Evolutionary conservation across 2,797 vertebrate species (phyloP), one percentile per base, ranked within the genome.

Genomic region (Australoheros facetus): DNA sequence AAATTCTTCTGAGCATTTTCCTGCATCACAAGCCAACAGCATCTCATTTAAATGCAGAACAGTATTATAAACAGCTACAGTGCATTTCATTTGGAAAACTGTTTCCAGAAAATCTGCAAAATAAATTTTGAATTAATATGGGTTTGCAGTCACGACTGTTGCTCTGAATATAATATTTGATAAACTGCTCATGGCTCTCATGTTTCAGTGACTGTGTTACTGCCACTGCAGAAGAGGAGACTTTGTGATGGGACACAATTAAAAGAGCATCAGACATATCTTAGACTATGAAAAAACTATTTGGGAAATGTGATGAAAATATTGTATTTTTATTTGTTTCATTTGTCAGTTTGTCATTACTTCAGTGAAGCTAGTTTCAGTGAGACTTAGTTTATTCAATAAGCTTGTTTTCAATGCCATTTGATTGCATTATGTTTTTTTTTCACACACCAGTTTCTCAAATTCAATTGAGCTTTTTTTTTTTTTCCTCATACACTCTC

Each of bases 21-120:
- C 51, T 51, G 26, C 42, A 51, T 69, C 42, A 69, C 64, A 21
- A 58, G 39, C 39, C 39, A 32, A 48, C 37, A 48, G 57, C 26
- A 42, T 30, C 56, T 57, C 56, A 57, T 58, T 73, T 28, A 48
- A 58, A 57, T 73, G 28, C 71, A 48, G 26, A 45, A 57, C 56
- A 73, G 45, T 73, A 51, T 73, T 45, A 51, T 39, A 73, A 58
- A 73, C 71, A 73, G 39, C 71, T 58, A 57, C 56, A 58, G 26
- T 57, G 56, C 12, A 51, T 73, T 48, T 58, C 56, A 73, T 32
- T 58, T 73, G 42, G 71, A 26, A 57, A 73, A 28, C 71, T 48
- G 58, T 58, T 73, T 73, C 19, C 7, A 51, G 26, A 73, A 73
- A 73, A 73, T 73, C 71, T 73, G 56, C 71, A 32, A 57, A 16